Percentiles rank a stretch among this genome's conserved stretches.
Conservation (phyloP, 2,113 vertebrate genomes). For the Phylloscopus trochilus region DNA sequence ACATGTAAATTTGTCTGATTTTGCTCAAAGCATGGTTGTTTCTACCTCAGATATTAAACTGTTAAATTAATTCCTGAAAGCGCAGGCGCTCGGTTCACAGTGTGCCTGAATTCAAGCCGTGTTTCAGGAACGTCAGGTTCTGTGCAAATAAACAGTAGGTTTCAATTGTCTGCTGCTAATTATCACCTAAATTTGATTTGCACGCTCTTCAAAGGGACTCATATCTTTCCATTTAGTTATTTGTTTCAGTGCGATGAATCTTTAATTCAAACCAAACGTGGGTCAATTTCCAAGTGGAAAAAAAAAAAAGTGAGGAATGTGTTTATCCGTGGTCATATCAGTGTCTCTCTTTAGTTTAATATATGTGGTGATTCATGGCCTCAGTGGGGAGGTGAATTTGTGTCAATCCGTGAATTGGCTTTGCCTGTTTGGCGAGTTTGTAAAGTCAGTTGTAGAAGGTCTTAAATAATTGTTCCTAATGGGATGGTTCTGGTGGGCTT, state of each 20-base stretch:
- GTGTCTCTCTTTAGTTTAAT: constrained; percentile 4
- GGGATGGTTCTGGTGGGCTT: background rate
- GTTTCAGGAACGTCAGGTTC: background rate
- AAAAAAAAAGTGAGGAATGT: constrained; percentile 39
- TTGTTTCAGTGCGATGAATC: constrained; percentile 62
- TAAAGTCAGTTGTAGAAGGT: background rate
- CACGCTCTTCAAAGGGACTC: constrained; percentile 72
- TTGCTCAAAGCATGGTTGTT: constrained; percentile 2
- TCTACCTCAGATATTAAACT: constrained; percentile 19
- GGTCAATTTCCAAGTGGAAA: constrained; percentile 37
- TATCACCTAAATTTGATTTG: constrained; percentile 49
- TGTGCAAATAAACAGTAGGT: constrained; percentile 29
- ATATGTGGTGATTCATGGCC: background rate
- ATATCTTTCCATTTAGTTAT: constrained; percentile 67
- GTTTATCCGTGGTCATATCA: constrained; percentile 34
- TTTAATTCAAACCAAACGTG: constrained; percentile 75
- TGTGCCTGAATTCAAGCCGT: background rate
- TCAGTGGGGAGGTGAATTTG: constrained; percentile 22
- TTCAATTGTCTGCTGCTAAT: constrained; percentile 48
- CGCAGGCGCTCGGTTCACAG: rapidly evolving
- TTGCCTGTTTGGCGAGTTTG: background rate
- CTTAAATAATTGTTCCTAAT: background rate
- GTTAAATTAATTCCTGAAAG: constrained; percentile 22
- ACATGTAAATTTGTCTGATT: background rate
- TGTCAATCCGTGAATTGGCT: constrained; percentile 13